Conservation (phyloP, 2,797 vertebrate species). For the Channallabes apus region DNA sequence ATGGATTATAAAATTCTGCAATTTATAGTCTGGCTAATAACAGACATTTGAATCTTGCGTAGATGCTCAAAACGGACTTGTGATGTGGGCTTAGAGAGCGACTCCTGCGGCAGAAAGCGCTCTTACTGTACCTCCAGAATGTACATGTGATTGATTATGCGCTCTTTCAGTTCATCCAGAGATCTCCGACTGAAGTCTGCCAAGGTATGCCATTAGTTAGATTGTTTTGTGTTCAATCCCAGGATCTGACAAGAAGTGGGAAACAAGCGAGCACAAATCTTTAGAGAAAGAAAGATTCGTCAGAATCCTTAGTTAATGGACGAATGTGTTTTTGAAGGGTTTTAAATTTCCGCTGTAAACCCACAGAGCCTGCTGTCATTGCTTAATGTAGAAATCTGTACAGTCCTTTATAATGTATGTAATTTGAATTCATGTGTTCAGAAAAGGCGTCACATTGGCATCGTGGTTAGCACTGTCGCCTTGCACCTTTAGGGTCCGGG, state of each 20-base stretch:
- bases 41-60: background rate
- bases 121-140: background rate
- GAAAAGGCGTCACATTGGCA: background rate
- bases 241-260: conserved; percentile 14
- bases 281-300: background rate
- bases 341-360: background rate
- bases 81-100: background rate
- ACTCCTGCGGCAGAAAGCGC: background rate
- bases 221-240: conserved; percentile 11
- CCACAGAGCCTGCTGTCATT: background rate
- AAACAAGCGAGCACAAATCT: conserved; percentile 13
- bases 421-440: background rate
- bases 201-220: background rate
- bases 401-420: background rate
- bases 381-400: background rate
- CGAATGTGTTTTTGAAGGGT: background rate
- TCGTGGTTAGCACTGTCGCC: no score
- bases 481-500: no score
- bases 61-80: background rate
- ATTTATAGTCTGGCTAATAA: background rate
- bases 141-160: background rate
- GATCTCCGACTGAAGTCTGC: background rate
- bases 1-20: background rate
- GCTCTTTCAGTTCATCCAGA: conserved; percentile 17
- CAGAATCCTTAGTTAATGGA: background rate